Base-by-base conservation (phyloP, 2,888 invertebrate genomes). In the Metacarcinus magister region DNA sequence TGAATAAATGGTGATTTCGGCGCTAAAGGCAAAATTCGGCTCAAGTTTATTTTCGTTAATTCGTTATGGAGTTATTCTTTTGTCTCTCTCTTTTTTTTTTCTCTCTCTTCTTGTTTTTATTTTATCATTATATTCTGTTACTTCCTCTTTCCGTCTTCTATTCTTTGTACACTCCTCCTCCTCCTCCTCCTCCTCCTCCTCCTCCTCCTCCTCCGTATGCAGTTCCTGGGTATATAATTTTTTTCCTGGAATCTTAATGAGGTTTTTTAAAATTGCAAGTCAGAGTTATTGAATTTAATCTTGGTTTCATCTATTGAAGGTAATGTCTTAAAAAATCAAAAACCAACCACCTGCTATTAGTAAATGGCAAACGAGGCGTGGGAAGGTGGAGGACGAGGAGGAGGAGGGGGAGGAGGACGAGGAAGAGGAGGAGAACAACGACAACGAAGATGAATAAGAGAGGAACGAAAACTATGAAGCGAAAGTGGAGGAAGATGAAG, bases 221-320 rank as follows among this genome's bases (percentile, higher is more conserved):
- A 67, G n/a, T 67, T n/a, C 67, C 67, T n/a, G 5, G 19, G 67
- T 19, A 19, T n/a, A 67, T 23, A 13, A 23, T 67, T 67, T 67
- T 67, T n/a, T 5, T n/a, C 1, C n/a, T 19, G 67, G 67, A n/a
- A n/a, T n/a, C 67, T 67, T 67, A 67, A 67, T 67, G n/a, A 67
- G n/a, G 1, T 67, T 67, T 54, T 67, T 67, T 7, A n/a, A n/a
- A n/a, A 67, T 67, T 67, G 67, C 67, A 67, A 67, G 67, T 67
- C 67, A 67, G 67, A 67, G 67, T 67, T 67, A 67, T 67, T 67
- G 67, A 67, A 67, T 67, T n/a, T 67, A 67, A 67, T 67, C 67
- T 67, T n/a, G 10, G 23, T 5, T n/a, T 67, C 2, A 67, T 67
- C 67, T 67, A 67, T 67, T 7, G n/a, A n/a, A 23, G n/a, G 16